phyloP scores from a whole-genome alignment of 2,113 vertebrate genomes.

The Silurus asotus region DNA sequence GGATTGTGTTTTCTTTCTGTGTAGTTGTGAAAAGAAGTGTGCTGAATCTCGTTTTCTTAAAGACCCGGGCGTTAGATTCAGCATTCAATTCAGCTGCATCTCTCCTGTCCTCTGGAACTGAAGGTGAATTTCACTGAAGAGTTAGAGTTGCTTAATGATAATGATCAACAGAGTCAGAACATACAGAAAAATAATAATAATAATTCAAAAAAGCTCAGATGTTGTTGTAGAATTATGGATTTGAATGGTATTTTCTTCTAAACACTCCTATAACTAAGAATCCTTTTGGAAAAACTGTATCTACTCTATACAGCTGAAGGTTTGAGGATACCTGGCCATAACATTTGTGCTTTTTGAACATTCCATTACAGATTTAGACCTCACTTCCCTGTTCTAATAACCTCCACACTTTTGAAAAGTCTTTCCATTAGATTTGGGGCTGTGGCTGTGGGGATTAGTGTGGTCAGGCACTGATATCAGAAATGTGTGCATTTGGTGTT shows the following conservation, averaged over 20 bases:
- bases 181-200: background rate
- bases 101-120: slow-evolving; percentile 67
- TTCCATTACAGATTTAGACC: background rate
- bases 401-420: background rate
- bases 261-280: background rate
- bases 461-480: background rate
- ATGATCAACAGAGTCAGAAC: background rate
- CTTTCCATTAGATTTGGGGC: background rate
- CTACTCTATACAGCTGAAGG: background rate
- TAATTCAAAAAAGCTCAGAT: background rate
- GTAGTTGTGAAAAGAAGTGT: slow-evolving; percentile 64
- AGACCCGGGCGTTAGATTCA: slow-evolving; percentile 51
- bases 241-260: background rate
- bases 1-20: background rate
- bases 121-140: slow-evolving; percentile 59
- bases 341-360: background rate
- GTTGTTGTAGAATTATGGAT: background rate
- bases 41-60: slow-evolving; percentile 67
- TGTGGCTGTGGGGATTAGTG: background rate
- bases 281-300: background rate
- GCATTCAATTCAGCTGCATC: slow-evolving; percentile 54
- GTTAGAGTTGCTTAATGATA: background rate
- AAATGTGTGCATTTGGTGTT: background rate
- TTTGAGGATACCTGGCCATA: background rate
- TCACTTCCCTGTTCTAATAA: background rate